Percentiles rank a stretch among this genome's conserved stretches.
These are phyloP conservation scores for Sphaerophoria rueppellii DNA, from an alignment of 2,888 invertebrate genomes.

Conservation along the genomic window DNA sequence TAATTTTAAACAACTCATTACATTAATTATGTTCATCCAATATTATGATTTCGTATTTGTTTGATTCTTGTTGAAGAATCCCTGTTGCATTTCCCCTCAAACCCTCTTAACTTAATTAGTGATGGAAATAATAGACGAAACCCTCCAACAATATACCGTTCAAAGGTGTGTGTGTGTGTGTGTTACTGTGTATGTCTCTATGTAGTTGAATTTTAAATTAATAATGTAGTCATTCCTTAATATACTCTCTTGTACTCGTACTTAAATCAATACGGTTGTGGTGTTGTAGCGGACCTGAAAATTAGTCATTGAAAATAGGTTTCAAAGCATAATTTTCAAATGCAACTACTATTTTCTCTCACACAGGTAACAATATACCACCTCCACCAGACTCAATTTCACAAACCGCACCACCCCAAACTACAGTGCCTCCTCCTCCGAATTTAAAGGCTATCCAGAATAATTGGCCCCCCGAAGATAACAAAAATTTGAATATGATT, in stretches of 20 bases:
- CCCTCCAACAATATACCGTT: background rate
- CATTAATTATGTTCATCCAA: background rate
- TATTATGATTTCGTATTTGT: conserved; percentile 3
- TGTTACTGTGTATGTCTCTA: background rate
- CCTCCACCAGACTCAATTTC: conserved; percentile 37
- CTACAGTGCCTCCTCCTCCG: conserved; percentile 34
- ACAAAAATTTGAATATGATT: background rate
- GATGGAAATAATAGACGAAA: conserved; percentile 25
- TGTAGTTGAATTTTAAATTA: background rate
- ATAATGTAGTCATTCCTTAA: conserved; percentile 39
- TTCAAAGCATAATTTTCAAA: conserved; percentile 24
- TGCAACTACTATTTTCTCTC: conserved; percentile 54
- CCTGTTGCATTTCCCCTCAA: background rate
- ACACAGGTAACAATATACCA: conserved; percentile 46
- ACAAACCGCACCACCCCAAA: conserved; percentile 43
- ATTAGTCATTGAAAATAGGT: conserved; percentile 5
- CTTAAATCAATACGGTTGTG: conserved; percentile 51
- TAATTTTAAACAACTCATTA: background rate
- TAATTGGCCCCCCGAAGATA: conserved; percentile 21
- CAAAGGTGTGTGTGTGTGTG: conserved; percentile 24
- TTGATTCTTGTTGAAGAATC: background rate
- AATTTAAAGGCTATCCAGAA: conserved; percentile 33
- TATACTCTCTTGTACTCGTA: background rate
- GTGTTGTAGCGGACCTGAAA: conserved; percentile 46
- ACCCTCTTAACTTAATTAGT: conserved; percentile 4